These are phyloP conservation scores for Craniophora ligustri DNA, from an alignment of 2,888 invertebrate species.

Conservation along the genomic window DNA sequence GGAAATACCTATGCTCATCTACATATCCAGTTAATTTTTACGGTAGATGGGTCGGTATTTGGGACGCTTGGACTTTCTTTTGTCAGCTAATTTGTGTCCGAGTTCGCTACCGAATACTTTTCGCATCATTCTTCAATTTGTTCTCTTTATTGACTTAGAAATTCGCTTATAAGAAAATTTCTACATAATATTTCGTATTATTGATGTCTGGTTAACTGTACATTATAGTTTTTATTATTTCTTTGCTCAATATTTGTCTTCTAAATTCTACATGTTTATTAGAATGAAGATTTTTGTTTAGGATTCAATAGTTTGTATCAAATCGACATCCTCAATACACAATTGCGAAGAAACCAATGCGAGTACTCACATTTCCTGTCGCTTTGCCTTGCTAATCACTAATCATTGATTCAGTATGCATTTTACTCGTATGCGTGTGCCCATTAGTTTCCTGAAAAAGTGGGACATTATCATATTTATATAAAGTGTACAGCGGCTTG, in stretches of 20 bases:
- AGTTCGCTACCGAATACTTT: conserved; percentile 28
- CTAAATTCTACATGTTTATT: too few species aligned
- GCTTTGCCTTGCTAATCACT: conserved; percentile 47
- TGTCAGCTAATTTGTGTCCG: conserved; percentile 48
- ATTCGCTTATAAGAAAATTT: too few species aligned
- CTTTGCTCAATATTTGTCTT: neutral
- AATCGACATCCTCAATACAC: conserved; percentile 11
- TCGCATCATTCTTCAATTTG: conserved; percentile 8
- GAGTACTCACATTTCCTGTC: conserved; percentile 47
- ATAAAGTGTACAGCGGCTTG: conserved; percentile 55
- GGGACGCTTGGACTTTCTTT: conserved; percentile 62
- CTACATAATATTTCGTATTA: too few species aligned
- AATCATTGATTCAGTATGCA: conserved; percentile 67
- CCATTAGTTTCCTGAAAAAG: conserved; percentile 78
- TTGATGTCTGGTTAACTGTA: too few species aligned
- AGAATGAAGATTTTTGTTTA: too few species aligned
- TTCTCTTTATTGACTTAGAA: too few species aligned
- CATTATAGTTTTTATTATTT: neutral
- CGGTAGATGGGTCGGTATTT: conserved; percentile 68
- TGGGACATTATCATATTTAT: conserved; percentile 81
- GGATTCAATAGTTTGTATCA: too few species aligned
- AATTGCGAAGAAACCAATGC: conserved; percentile 22
- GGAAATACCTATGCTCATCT: conserved; percentile 63
- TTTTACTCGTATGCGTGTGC: conserved; percentile 65
- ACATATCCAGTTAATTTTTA: conserved; percentile 66